These are phyloP conservation scores for Drosophila vallismaia DNA, from an alignment of 2,888 invertebrate genomes.

Conservation along the genomic window DNA sequence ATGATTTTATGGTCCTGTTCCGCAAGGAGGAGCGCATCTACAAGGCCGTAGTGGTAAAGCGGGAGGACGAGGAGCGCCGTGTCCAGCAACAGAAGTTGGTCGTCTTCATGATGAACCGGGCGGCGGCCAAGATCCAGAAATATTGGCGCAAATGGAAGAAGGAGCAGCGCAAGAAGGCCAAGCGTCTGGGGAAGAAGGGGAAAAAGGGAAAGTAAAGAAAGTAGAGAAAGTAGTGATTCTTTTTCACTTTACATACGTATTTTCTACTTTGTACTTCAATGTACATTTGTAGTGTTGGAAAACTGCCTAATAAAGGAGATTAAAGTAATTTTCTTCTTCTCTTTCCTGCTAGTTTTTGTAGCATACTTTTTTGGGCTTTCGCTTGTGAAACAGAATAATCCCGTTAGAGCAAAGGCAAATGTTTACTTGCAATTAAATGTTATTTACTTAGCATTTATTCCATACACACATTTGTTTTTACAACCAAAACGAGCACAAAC, in stretches of 20 bases:
- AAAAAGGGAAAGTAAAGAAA: slow-evolving; percentile 33
- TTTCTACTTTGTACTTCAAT: slow-evolving; percentile 8
- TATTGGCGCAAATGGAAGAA: slow-evolving; percentile 76
- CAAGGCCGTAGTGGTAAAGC: slow-evolving; percentile 65
- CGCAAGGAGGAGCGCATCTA: slow-evolving; percentile 76
- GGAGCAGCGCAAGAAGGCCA: slow-evolving; percentile 66
- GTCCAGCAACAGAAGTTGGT: slow-evolving; percentile 77
- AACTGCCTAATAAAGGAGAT: too few relatives aligned
- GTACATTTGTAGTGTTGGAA: not conserved
- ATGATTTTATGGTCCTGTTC: slow-evolving; percentile 76
- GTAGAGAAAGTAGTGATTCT: slow-evolving; percentile 5
- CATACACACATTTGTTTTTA: slow-evolving; percentile 8
- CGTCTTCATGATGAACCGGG: slow-evolving; percentile 83
- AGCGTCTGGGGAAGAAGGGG: slow-evolving; percentile 49
- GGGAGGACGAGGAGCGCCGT: slow-evolving; percentile 73
- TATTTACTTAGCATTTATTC: slow-evolving; percentile 32
- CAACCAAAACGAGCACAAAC: not conserved
- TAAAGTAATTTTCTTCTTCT: not conserved
- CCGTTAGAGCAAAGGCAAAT: slow-evolving; percentile 36
- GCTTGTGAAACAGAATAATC: slow-evolving; percentile 34
- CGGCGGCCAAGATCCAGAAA: slow-evolving; percentile 80
- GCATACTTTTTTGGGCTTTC: slow-evolving; percentile 1
- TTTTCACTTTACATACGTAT: not conserved
- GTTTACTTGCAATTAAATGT: slow-evolving; percentile 43
- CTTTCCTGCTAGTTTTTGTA: not conserved